Evolutionary conservation across 2,797 vertebrate genomes (phyloP).

Genomic region (Lagodon rhomboides): DNA sequence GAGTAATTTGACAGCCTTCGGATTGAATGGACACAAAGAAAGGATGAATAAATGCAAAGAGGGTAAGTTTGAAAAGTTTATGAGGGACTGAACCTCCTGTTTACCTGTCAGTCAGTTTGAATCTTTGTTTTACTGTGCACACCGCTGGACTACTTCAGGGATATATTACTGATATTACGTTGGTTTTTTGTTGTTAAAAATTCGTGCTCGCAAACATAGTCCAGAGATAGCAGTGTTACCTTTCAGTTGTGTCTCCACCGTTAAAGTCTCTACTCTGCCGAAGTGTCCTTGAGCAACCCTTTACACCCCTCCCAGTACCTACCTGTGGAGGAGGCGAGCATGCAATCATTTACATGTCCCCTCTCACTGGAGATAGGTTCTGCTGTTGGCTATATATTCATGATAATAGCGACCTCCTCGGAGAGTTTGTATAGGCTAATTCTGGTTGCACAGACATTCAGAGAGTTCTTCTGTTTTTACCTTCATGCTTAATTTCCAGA

Average conservation of each 20-base stretch:
- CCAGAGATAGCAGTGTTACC: neutral
- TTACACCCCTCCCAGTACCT: constrained; percentile 6
- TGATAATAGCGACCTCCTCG: neutral
- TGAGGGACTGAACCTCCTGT: neutral
- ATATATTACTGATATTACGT: neutral
- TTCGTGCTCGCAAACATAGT: neutral
- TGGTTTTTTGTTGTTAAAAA: neutral
- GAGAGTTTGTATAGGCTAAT: too few relatives aligned
- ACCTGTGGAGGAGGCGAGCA: neutral
- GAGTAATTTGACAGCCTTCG: constrained; percentile 5
- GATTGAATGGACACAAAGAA: neutral
- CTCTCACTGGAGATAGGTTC: too few relatives aligned
- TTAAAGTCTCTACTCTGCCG: constrained; percentile 1
- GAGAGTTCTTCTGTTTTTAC: neutral
- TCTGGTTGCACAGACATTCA: neutral
- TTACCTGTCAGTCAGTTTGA: neutral
- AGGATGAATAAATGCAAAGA: constrained; percentile 5
- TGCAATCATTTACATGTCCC: neutral
- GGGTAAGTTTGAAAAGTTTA: constrained; percentile 57
- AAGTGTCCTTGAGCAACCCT: constrained; percentile 36
- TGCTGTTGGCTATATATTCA: neutral
- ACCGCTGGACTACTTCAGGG: neutral
- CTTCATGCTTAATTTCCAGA: constrained; percentile 24
- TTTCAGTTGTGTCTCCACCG: neutral
- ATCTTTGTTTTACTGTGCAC: neutral